Conservation (phyloP, 2,113 vertebrate genomes). For the Pseudopipra pipra region DNA sequence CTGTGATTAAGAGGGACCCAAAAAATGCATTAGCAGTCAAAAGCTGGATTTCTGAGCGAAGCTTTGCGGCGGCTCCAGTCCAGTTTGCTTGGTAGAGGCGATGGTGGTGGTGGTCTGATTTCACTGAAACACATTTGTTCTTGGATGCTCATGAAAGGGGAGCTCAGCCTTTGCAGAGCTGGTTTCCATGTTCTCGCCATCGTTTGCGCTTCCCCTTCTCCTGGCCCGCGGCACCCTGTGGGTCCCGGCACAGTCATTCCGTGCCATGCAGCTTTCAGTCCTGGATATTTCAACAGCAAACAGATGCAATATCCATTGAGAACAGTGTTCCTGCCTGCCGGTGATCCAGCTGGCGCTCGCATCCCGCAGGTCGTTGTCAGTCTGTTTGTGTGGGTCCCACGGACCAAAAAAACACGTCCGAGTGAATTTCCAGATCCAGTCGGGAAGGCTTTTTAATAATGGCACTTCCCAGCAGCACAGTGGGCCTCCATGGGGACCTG, state of each 20-base stretch:
- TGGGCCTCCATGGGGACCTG: not conserved
- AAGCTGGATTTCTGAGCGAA: slow-evolving; percentile 30
- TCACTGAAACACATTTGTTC: not conserved
- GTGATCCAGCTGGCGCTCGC: slow-evolving; percentile 7
- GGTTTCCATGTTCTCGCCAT: not conserved
- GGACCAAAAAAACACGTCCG: not conserved
- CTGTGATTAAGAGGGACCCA: slow-evolving; percentile 44
- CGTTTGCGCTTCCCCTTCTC: not conserved
- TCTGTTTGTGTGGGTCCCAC: not conserved
- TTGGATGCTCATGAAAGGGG: slow-evolving; percentile 1
- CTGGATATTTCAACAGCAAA: slow-evolving; percentile 12
- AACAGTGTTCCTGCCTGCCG: not conserved
- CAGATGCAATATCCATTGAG: slow-evolving; percentile 60
- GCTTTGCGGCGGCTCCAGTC: not conserved
- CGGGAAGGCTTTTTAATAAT: not conserved
- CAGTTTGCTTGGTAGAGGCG: not conserved
- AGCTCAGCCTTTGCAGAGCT: not conserved
- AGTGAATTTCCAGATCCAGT: slow-evolving; percentile 61
- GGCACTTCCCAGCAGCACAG: not conserved
- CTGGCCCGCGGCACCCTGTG: not conserved
- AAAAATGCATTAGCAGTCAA: slow-evolving; percentile 60
- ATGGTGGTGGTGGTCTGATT: not conserved
- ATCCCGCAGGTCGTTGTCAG: not conserved
- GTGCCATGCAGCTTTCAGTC: not conserved
- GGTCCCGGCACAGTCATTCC: not conserved